Conservation (phyloP, 2,797 vertebrate species). For the Sebastes itinus region DNA sequence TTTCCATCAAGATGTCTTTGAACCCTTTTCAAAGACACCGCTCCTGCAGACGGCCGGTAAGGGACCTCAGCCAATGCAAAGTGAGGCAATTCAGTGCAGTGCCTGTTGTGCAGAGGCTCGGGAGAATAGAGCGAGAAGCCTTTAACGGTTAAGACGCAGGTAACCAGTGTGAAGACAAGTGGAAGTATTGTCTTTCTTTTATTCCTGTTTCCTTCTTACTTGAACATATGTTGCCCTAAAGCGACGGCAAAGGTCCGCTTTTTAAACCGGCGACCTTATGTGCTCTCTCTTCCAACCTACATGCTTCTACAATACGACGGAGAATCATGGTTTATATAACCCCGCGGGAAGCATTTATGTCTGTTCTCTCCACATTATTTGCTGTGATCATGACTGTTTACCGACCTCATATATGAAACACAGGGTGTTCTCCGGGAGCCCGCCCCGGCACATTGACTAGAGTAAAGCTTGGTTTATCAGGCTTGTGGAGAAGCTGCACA, state of each 20-base stretch:
- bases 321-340: not conserved
- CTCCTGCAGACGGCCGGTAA: not conserved
- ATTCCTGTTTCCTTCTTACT: not conserved
- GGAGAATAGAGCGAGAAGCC: not conserved
- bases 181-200: not conserved
- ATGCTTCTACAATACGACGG: not conserved
- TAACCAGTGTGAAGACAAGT: not conserved
- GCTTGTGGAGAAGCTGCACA: constrained; percentile 57
- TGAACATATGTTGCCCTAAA: constrained; percentile 2
- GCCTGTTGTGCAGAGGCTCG: not conserved
- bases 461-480: constrained; percentile 61
- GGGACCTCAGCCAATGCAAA: not conserved
- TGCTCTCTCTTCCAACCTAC: not conserved
- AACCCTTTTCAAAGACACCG: constrained; percentile 19
- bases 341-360: not conserved
- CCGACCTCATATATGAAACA: constrained; percentile 25
- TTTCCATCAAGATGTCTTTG: not conserved
- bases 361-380: constrained; percentile 16
- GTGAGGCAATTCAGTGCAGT: not conserved
- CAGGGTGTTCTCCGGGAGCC: constrained; percentile 10
- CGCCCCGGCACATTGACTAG: constrained; percentile 32
- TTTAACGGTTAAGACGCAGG: not conserved
- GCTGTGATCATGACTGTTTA: constrained; percentile 34
- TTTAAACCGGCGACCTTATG: constrained; percentile 32
- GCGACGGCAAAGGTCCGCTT: constrained; percentile 20